phyloP scores from a whole-genome alignment of 1,140 invertebrate species.

The Paraescarpia echinospica region DNA sequence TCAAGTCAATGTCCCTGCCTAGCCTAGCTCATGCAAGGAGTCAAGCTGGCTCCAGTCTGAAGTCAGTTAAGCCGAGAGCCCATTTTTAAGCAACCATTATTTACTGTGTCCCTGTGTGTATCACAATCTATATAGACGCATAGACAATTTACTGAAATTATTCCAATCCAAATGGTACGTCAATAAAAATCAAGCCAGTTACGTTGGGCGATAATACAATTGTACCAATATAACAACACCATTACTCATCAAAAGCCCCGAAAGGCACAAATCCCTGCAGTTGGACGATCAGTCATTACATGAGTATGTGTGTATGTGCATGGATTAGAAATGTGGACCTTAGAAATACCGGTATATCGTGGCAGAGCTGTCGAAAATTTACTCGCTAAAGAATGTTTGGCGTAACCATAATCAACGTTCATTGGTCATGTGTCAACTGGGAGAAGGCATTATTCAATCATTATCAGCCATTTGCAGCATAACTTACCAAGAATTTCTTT shows the following conservation, averaged over 20 bases:
- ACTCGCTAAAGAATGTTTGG: not conserved
- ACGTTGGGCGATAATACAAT: not conserved
- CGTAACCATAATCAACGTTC: constrained; percentile 5
- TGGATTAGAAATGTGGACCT: not conserved
- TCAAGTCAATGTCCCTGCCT: no score
- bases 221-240: not conserved
- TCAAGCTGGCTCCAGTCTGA: no score
- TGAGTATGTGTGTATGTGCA: not conserved
- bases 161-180: no score
- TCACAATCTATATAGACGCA: no score
- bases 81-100: no score
- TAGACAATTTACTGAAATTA: no score
- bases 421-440: not conserved
- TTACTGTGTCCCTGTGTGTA: no score
- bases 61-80: no score
- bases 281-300: not conserved
- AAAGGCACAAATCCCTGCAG: not conserved
- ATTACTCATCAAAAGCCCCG: not conserved
- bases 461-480: not conserved
- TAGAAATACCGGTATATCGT: not conserved
- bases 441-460: not conserved
- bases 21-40: no score
- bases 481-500: not conserved
- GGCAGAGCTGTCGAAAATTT: not conserved
- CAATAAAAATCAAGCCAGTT: not conserved